Evolutionary conservation across 2,797 vertebrate genomes (phyloP).

Genomic region (Pachyuromys duprasi): DNA sequence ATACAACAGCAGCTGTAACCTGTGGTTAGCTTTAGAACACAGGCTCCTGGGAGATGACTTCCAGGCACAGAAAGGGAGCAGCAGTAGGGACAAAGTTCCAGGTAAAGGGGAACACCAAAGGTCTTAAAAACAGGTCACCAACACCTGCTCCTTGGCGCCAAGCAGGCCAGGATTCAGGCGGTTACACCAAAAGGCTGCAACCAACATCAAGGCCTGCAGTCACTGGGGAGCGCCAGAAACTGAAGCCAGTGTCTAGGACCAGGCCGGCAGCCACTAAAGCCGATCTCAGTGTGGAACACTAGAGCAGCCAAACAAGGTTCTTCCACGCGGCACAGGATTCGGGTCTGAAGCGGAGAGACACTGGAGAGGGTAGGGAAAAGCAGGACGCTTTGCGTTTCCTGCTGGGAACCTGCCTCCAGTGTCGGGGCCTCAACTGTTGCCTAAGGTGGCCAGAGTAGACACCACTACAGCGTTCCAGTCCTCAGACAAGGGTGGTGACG

Average conservation of each 20-base stretch:
- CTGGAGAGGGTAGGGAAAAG: constrained; percentile 3
- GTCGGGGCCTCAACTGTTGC: constrained; percentile 47
- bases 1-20: constrained; percentile 39
- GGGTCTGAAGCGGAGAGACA: constrained; percentile 51
- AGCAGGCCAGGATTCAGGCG: neutral
- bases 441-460: constrained; percentile 48
- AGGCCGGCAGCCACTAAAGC: neutral
- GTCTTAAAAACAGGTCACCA: neutral
- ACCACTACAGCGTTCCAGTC: constrained; percentile 26
- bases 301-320: constrained; percentile 21
- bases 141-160: neutral
- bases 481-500: neutral
- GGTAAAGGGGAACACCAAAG: constrained; percentile 7
- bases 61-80: neutral
- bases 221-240: neutral
- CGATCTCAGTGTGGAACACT: neutral
- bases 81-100: neutral
- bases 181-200: neutral
- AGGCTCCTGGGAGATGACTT: constrained; percentile 12
- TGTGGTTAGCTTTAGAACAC: constrained; percentile 40
- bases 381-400: constrained; percentile 18
- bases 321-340: constrained; percentile 10
- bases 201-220: neutral
- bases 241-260: constrained; percentile 13
- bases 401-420: constrained; percentile 47